A percentile compares a stretch with the other conserved stretches of the same genome.
Conservation (phyloP, 2,113 vertebrate genomes). For the Sula dactylatra region DNA sequence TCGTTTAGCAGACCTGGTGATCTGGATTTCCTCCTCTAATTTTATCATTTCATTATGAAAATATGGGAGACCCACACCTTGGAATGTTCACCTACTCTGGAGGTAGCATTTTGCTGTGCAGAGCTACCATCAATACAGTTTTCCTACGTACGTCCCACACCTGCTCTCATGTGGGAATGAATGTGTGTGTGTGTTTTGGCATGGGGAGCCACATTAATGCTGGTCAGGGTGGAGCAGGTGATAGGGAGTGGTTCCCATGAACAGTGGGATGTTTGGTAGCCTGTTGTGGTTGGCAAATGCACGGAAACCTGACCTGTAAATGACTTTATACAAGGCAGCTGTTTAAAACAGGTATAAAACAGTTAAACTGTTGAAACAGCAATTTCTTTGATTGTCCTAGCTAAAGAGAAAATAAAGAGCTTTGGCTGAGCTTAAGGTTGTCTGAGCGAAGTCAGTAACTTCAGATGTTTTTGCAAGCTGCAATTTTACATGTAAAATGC, state of each 20-base stretch:
- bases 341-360: not conserved
- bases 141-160: fast-evolving
- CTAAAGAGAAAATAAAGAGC: not conserved
- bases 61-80: not conserved
- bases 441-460: not conserved
- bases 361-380: not conserved
- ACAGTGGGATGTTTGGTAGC: not conserved
- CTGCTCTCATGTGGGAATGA: not conserved
- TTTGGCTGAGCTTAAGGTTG: not conserved
- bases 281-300: not conserved
- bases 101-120: not conserved
- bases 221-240: not conserved
- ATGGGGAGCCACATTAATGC: fast-evolving
- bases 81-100: not conserved
- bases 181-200: not conserved
- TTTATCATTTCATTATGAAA: not conserved
- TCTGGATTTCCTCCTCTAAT: not conserved
- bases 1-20: fast-evolving
- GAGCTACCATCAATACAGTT: not conserved
- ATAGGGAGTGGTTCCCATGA: not conserved
- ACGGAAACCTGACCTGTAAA: not conserved
- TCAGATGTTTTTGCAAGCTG: not conserved
- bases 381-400: not conserved
- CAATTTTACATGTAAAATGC: not conserved
- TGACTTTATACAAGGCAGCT: not conserved